Evolutionary conservation across 2,797 vertebrate species (phyloP), one percentile per base, ranked within the genome.

Genomic region (Arvicola amphibius): DNA sequence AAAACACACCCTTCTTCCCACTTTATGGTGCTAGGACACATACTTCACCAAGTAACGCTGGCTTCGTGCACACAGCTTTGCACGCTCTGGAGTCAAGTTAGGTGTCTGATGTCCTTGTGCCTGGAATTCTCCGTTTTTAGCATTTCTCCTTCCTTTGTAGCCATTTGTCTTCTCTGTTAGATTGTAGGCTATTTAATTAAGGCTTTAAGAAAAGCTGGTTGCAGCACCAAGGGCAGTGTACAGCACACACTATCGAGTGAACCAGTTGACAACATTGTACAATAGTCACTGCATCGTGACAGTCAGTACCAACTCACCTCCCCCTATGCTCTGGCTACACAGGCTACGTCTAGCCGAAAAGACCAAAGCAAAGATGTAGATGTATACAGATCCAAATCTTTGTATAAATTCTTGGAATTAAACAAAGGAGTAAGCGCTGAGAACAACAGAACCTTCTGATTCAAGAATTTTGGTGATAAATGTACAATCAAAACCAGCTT

Each of bases 401-500:
- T 37, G 5, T 25, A 19, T 67, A 27, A n/a, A 43, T 74, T 83
- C 71, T 87, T 40, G 23, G 80, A 94, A 90, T 86, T 14, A 79
- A 51, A 90, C 51, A 92, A 87, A 92, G 34, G 69, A 65, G 6
- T 6, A 21, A 67, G 63, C 43, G 6, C 51, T 6, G 40, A 73
- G 53, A 88, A 96, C 91, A 51, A 67, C 71, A 67, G 85, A 90
- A 59, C n/a, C 46, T 80, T 78, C 69, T 59, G 81, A 56, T 63
- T 93, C 67, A 59, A 79, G 73, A 69, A 51, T 59, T 9, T 69
- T 43, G 43, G 29, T 73, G 74, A 61, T 74, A 77, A 76, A 80
- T 92, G 88, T 79, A 91, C 65, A 92, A 59, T 88, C 65, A 65
- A 94, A 94, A 81, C 48, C 56, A 94, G 48, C 56, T 71, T 56